A percentile compares a stretch with the other conserved stretches of the same genome.
Conservation (phyloP, 2,888 invertebrate species). For the Chamaedrilus cognettii region DNA sequence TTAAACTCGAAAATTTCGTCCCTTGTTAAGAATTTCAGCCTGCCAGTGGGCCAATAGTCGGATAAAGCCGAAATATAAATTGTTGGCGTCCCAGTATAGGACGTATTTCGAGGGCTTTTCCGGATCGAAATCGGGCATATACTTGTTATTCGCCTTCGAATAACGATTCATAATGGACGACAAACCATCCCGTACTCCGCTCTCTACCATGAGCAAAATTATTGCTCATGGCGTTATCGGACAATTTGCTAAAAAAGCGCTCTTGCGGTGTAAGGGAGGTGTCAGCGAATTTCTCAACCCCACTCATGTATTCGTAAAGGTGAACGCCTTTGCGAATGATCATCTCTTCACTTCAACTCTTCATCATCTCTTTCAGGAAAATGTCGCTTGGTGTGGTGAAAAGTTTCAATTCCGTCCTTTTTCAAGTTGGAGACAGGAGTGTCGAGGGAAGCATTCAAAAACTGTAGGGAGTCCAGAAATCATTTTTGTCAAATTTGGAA, state of each 20-base stretch:
- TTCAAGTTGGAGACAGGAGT: background rate
- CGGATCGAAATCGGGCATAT: background rate
- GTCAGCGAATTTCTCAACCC: conserved; percentile 40
- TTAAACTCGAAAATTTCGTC: too few relatives aligned
- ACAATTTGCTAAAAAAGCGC: conserved; percentile 30
- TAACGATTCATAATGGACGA: conserved; percentile 13
- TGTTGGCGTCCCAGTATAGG: background rate
- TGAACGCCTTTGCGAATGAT: conserved; percentile 42
- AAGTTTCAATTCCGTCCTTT: background rate
- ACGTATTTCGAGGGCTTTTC: background rate
- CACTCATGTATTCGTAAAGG: conserved; percentile 48
- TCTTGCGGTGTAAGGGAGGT: conserved; percentile 33
- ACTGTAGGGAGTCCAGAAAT: background rate
- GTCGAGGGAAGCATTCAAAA: background rate
- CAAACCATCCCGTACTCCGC: conserved; percentile 21
- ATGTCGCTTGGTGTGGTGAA: background rate
- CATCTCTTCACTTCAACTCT: conserved; percentile 8
- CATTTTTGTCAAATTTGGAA: background rate
- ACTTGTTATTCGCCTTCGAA: background rate
- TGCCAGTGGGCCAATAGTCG: too few relatives aligned
- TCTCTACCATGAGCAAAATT: conserved; percentile 38
- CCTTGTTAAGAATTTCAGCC: too few relatives aligned
- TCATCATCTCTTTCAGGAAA: too few relatives aligned
- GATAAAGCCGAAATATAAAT: too few relatives aligned
- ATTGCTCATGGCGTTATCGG: background rate